Base-by-base conservation (phyloP, 2,797 vertebrate species). In the Gymnocypris eckloni region DNA sequence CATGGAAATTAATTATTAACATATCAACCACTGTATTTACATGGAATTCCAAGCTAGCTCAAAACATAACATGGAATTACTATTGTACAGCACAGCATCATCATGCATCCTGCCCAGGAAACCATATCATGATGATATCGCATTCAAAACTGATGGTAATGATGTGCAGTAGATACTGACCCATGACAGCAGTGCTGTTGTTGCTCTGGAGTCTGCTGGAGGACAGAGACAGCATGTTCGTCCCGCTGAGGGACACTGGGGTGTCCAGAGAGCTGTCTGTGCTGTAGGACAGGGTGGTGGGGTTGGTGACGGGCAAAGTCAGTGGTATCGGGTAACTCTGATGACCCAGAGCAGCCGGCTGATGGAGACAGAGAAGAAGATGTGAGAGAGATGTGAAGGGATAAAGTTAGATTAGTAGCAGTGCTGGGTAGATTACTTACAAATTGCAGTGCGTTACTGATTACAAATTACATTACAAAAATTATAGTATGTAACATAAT, bases 261-360 rank as follows among this genome's bases (percentile, higher is more conserved):
- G 96, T 96, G 71, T 96, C 96, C 0, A 96, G 95, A 25, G 95
- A 96, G 87, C 94, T 95, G 73, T 95, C 95, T 22, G 95, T 95
- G 84, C 89, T 92, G 95, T 98, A 99, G 43, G 95, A 91, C 90
- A 97, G 91, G 88, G 94, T 93, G 89, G 94, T 94, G 87, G 95
- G 95, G 78, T 95, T 96, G 92, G 93, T 95, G 92, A 96, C 94
- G 0, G 96, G 95, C 85, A 97, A 94, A 0, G 95, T 94, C 88
- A 95, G 93, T 0, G 97, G 97, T 97, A 98, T 96, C 2, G 95
- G 95, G 92, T 98, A 98, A 93, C 95, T 97, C 90, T 97, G 97
- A 91, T 96, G 96, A 3, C 96, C 94, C 85, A 96, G 87, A 75
- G 94, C 95, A 79, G 95, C 94, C 25, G 97, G 95, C 98, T 99